A percentile compares a stretch with the other conserved stretches of the same genome.
These are phyloP conservation scores for Luidia sarsii DNA, from an alignment of 53 echinoderm and acorn worm genomes.

Conservation along the genomic window DNA sequence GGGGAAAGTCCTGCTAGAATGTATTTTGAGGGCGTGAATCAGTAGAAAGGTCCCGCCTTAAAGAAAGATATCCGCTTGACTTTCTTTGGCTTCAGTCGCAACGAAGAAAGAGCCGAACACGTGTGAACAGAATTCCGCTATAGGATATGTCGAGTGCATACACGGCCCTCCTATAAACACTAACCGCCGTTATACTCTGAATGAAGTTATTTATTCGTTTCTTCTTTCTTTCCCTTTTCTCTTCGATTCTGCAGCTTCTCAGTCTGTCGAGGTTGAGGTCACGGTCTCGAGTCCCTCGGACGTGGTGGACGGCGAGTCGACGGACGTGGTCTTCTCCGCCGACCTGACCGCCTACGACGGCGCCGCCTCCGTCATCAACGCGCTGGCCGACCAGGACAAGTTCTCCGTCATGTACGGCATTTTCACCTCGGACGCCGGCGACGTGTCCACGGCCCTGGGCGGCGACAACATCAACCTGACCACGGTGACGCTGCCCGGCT, in stretches of 20 bases:
- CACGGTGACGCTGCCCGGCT: conserved; percentile 9
- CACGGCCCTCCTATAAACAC: too few relatives aligned
- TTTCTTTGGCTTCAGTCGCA: too few relatives aligned
- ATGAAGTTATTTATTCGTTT: neutral
- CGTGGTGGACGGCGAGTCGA: conserved; percentile 45
- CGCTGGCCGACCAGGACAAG: neutral
- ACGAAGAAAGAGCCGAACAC: too few relatives aligned
- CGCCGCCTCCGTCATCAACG: conserved; percentile 62
- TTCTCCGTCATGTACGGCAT: conserved; percentile 48
- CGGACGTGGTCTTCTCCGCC: conserved; percentile 27
- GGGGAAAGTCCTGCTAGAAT: too few relatives aligned
- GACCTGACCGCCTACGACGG: conserved; percentile 60
- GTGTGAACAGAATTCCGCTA: too few relatives aligned
- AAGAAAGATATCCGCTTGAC: too few relatives aligned
- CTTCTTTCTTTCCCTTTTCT: neutral
- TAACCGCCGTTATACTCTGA: too few relatives aligned
- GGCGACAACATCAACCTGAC: conserved; percentile 34
- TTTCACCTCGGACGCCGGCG: conserved; percentile 23
- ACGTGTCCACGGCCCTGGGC: neutral
- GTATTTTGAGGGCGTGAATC: too few relatives aligned
- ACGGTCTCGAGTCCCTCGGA: conserved; percentile 36
- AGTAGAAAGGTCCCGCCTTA: too few relatives aligned
- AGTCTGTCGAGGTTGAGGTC: conserved; percentile 65
- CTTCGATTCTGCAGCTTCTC: conserved; percentile 53
- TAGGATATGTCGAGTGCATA: too few relatives aligned